Base-by-base conservation (phyloP, 2,888 invertebrate genomes). In the Sabellastarte sp. region DNA sequence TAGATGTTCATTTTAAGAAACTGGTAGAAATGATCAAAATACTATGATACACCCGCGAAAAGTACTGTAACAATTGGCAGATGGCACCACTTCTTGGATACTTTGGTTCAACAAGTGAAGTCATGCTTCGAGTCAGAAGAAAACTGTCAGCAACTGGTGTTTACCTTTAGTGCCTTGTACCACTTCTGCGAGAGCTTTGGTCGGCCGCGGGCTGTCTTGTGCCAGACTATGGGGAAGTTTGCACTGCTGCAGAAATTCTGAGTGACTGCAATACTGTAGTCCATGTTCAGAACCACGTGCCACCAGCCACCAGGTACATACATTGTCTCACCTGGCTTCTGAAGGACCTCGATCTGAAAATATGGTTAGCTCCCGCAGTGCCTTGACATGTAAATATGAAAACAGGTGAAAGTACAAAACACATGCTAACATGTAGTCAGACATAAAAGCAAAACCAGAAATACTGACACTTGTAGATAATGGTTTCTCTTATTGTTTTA, bases 281-380 rank as follows among this genome's bases (percentile, higher is more conserved):
- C 96, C 67, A 99, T 86, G 85, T 99, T 99, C 32, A 99, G 87
- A 20, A 99, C 99, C 28, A 99, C 99, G 84, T 99, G 99, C 99
- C 99, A 99, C 98, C 98, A 99, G 10, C 99, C 99, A 26, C 95
- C 95, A 10, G 97, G 97, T 62, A 98, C 95, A 86, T 96, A 98
- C 32, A 98, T 95, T 2, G 97, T 98, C 83, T 98, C 98, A 28
- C 97, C 97, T 20, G 97, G 95, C 75, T 90, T 89, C 84, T 98
- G 98, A 3, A 98, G 86, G 74, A 97, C 93, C 86, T 98, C 97
- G 69, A 96, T 89, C 89, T 91, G 83, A 28, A 84, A 84, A 67
- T 26, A n/a, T n/a, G n/a, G n/a, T n/a, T n/a, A n/a, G n/a, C n/a
- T n/a, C n/a, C n/a, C n/a, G n/a, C n/a, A n/a, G n/a, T n/a, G n/a